Conservation (phyloP, 2,888 invertebrate genomes). For the Xestobium rufovillosum region DNA sequence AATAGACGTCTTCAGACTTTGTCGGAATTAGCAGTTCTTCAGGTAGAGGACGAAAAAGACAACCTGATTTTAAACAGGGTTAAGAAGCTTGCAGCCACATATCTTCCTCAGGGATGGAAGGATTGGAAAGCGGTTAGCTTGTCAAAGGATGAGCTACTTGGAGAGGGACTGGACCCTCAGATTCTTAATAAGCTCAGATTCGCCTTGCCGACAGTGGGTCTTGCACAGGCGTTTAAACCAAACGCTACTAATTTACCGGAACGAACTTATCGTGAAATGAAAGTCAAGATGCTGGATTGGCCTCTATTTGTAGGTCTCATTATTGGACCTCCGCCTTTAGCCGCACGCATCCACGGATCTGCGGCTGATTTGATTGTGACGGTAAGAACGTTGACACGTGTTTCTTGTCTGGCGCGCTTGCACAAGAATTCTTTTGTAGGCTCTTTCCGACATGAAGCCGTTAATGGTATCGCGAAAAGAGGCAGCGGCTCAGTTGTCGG, state of each 20-base stretch:
- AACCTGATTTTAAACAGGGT: neutral
- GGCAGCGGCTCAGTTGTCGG: conserved; percentile 12
- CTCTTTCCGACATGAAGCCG: conserved; percentile 21
- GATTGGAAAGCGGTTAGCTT: conserved; percentile 15
- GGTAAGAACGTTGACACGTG: too few relatives aligned
- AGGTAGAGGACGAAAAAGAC: too few relatives aligned
- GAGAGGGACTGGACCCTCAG: conserved; percentile 19
- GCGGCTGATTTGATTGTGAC: conserved; percentile 20
- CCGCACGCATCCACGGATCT: conserved; percentile 22
- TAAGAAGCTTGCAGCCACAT: conserved; percentile 6
- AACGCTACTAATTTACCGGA: conserved; percentile 18
- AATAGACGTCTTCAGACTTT: neutral
- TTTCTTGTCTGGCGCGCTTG: too few relatives aligned
- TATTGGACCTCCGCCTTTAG: conserved; percentile 19
- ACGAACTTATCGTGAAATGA: conserved; percentile 22
- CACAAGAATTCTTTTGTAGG: too few relatives aligned
- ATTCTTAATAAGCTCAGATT: conserved; percentile 26
- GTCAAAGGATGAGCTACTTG: conserved; percentile 18
- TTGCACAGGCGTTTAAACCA: conserved; percentile 24
- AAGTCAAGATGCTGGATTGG: conserved; percentile 25
- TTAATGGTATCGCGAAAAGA: conserved; percentile 17
- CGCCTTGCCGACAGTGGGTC: conserved; percentile 23
- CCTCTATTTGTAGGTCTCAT: conserved; percentile 25
- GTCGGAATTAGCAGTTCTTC: neutral
- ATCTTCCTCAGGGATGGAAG: conserved; percentile 18